phyloP scores from a whole-genome alignment of 2,888 invertebrate species.

The Aromia moschata region DNA sequence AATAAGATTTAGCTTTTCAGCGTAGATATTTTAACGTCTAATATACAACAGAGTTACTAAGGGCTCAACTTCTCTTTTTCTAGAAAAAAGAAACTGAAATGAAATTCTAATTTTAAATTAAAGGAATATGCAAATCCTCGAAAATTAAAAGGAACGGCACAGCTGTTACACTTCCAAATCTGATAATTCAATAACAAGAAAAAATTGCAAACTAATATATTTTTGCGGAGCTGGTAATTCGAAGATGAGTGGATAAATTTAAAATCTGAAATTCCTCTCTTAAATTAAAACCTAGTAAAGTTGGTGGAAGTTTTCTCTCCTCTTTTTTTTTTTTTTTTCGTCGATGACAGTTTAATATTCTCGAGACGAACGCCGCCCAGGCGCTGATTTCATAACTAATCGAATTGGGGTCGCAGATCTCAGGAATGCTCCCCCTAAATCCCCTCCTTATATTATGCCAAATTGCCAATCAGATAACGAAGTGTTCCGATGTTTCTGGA shows the following conservation, averaged over 20 bases:
- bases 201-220: slow-evolving; percentile 45
- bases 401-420: slow-evolving; percentile 55
- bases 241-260: slow-evolving; percentile 33
- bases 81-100: slow-evolving; percentile 19
- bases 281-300: slow-evolving; percentile 54
- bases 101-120: slow-evolving; percentile 43
- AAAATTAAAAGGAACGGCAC: slow-evolving; percentile 40
- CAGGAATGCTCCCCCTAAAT: slow-evolving; percentile 42
- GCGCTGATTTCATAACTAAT: slow-evolving; percentile 56
- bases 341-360: slow-evolving; percentile 50
- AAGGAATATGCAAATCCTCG: slow-evolving; percentile 46
- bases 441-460: slow-evolving; percentile 52
- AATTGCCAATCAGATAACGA: slow-evolving; percentile 59
- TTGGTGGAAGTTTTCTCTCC: slow-evolving; percentile 32
- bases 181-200: slow-evolving; percentile 49
- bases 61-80: neutral
- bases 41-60: too few species aligned
- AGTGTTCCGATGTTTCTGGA: slow-evolving; percentile 56
- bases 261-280: slow-evolving; percentile 35
- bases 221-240: slow-evolving; percentile 20
- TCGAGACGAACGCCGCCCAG: slow-evolving; percentile 44
- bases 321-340: slow-evolving; percentile 29
- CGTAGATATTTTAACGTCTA: too few species aligned
- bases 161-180: slow-evolving; percentile 45
- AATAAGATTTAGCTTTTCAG: too few species aligned